phyloP scores from a whole-genome alignment of 2,113 vertebrate genomes.

The Neotragus moschatus region DNA sequence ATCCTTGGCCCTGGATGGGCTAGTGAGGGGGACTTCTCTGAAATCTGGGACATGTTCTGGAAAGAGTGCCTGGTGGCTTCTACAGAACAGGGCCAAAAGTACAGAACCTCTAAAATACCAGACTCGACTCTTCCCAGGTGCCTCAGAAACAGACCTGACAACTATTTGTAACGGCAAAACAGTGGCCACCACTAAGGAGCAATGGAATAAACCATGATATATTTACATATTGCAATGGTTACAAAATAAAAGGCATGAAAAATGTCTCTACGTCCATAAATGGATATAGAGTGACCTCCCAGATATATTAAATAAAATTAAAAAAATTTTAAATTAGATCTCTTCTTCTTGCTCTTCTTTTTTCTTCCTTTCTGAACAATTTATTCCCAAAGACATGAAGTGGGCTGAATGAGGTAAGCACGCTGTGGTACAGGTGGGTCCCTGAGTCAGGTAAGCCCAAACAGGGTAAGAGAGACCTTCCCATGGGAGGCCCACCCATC shows the following conservation, averaged over 20 bases:
- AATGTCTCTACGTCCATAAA: background rate
- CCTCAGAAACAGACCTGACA: background rate
- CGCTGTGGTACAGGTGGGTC: too few species aligned
- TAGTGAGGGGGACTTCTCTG: background rate
- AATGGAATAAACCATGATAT: background rate
- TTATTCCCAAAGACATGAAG: background rate
- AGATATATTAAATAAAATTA: background rate
- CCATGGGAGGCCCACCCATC: background rate
- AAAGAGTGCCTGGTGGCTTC: background rate
- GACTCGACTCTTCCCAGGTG: background rate
- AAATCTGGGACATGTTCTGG: background rate
- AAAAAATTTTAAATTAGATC: background rate
- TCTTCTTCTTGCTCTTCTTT: background rate
- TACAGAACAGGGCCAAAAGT: background rate
- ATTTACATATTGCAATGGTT: background rate
- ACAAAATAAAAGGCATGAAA: background rate
- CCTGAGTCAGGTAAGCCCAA: background rate
- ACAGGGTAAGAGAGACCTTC: background rate
- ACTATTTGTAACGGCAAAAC: background rate
- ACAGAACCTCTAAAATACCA: background rate
- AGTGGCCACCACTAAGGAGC: background rate
- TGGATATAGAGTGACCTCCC: background rate
- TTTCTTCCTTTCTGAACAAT: background rate
- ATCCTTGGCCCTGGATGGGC: background rate
- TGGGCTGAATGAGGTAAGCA: background rate